phyloP scores from a whole-genome alignment of 1,140 invertebrate genomes.

The Aricia agestis region DNA sequence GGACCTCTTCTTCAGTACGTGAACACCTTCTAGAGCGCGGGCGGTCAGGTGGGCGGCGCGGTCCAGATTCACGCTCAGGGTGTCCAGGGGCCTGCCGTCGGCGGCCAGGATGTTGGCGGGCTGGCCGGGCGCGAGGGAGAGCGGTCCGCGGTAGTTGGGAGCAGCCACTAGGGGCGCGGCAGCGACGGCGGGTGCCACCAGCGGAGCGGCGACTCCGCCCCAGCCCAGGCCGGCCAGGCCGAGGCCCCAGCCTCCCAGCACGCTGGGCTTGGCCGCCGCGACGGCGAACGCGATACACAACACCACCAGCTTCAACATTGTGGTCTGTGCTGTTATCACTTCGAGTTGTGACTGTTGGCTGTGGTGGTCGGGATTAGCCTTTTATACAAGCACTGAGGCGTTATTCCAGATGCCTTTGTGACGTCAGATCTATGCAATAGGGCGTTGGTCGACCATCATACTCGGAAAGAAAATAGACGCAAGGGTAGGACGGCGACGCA shows the following conservation, averaged over 20 bases:
- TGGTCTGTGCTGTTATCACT: constrained; percentile 66
- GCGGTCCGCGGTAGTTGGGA: constrained; percentile 53
- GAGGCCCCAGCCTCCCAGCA: constrained; percentile 35
- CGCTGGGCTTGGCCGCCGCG: constrained; percentile 51
- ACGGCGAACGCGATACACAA: constrained; percentile 74
- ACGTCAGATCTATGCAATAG: constrained; percentile 54
- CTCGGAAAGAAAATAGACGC: constrained; percentile 45
- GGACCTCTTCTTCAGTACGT: constrained; percentile 57
- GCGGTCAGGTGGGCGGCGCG: constrained; percentile 64
- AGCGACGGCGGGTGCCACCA: constrained; percentile 29
- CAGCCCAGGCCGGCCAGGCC: constrained; percentile 33
- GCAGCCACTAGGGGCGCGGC: constrained; percentile 30
- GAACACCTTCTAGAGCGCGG: constrained; percentile 50
- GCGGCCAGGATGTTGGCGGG: constrained; percentile 62
- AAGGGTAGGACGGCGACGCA: constrained; percentile 35
- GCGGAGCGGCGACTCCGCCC: constrained; percentile 24
- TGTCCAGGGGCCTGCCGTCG: constrained; percentile 68
- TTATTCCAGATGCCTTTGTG: constrained; percentile 56
- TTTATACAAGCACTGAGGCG: constrained; percentile 54
- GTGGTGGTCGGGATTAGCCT: constrained; percentile 37
- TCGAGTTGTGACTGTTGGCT: constrained; percentile 46
- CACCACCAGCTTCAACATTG: constrained; percentile 79
- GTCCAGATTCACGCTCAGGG: constrained; percentile 69
- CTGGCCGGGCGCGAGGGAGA: constrained; percentile 58
- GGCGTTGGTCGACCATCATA: constrained; percentile 47